A percentile compares a stretch with the other conserved stretches of the same genome.
Evolutionary conservation across 2,888 invertebrate species (phyloP).

Genomic region (Thera obeliscata): DNA sequence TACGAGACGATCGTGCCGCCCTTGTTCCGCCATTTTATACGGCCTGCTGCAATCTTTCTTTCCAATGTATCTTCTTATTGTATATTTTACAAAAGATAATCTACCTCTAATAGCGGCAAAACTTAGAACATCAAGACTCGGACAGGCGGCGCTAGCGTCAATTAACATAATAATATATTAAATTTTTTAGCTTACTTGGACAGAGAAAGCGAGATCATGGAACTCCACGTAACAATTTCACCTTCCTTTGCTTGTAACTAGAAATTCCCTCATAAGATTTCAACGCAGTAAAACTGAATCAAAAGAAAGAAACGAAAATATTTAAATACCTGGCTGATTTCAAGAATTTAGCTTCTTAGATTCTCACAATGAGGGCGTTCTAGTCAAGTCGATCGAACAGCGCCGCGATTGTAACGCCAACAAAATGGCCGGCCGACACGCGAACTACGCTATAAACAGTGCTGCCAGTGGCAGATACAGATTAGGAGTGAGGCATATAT

Average conservation of each 20-base stretch:
- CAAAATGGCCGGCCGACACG: conserved; percentile 56
- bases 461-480: too few relatives aligned
- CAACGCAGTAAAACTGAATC: background rate
- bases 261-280: background rate
- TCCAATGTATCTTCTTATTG: background rate
- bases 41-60: background rate
- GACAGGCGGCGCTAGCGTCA: conserved; percentile 77
- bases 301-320: conserved; percentile 1
- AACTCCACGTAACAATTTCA: conserved; percentile 39
- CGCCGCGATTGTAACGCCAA: conserved; percentile 71
- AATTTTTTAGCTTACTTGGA: conserved; percentile 32
- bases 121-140: conserved; percentile 27
- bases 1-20: background rate
- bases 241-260: conserved; percentile 17
- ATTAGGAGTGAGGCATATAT: too few relatives aligned
- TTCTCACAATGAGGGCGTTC: conserved; percentile 78
- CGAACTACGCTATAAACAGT: conserved; percentile 8
- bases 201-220: conserved; percentile 26
- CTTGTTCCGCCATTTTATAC: background rate
- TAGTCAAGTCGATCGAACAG: conserved; percentile 69
- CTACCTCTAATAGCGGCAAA: conserved; percentile 23
- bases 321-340: conserved; percentile 45
- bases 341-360: conserved; percentile 56
- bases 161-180: conserved; percentile 3
- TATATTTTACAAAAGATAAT: too few relatives aligned